phyloP scores from a whole-genome alignment of 2,888 invertebrate genomes.

The Xylota sylvarum region DNA sequence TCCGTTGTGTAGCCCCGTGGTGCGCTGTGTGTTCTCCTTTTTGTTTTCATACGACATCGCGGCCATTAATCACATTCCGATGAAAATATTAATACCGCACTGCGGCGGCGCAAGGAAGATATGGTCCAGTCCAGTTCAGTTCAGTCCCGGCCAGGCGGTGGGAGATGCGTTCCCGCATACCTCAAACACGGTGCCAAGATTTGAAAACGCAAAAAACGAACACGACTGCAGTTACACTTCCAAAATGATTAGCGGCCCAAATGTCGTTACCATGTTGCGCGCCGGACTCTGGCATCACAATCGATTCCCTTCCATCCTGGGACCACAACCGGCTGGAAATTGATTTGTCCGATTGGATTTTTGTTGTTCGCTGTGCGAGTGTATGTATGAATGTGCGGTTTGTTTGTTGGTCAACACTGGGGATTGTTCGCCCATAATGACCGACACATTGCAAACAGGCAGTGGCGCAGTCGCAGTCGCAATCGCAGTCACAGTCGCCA shows the following conservation, averaged over 20 bases:
- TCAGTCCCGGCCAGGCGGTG: conserved; percentile 7
- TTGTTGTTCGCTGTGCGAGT: conserved; percentile 47
- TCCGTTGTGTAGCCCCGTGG: conserved; percentile 77
- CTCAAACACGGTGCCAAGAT: conserved; percentile 22
- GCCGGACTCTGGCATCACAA: conserved; percentile 3
- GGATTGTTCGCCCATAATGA: conserved; percentile 33
- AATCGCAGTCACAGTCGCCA: background rate
- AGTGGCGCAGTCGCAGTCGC: conserved; percentile 11
- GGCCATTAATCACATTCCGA: conserved; percentile 80
- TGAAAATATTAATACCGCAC: conserved; percentile 79
- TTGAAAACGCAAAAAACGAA: conserved; percentile 22
- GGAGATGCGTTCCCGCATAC: conserved; percentile 7
- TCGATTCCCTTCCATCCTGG: conserved; percentile 21
- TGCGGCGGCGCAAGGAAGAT: conserved; percentile 42
- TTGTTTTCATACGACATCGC: conserved; percentile 79
- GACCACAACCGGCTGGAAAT: conserved; percentile 64
- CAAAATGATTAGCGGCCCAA: conserved; percentile 68
- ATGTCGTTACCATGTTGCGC: conserved; percentile 63
- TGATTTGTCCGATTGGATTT: conserved; percentile 76
- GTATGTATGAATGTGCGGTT: conserved; percentile 62
- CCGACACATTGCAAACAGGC: conserved; percentile 36
- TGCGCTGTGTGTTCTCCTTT: conserved; percentile 76
- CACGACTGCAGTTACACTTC: conserved; percentile 71
- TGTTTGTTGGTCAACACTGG: conserved; percentile 59
- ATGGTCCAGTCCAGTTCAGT: conserved; percentile 10